Base-by-base conservation (phyloP, 2,888 invertebrate genomes). In the Philonicus albiceps region DNA sequence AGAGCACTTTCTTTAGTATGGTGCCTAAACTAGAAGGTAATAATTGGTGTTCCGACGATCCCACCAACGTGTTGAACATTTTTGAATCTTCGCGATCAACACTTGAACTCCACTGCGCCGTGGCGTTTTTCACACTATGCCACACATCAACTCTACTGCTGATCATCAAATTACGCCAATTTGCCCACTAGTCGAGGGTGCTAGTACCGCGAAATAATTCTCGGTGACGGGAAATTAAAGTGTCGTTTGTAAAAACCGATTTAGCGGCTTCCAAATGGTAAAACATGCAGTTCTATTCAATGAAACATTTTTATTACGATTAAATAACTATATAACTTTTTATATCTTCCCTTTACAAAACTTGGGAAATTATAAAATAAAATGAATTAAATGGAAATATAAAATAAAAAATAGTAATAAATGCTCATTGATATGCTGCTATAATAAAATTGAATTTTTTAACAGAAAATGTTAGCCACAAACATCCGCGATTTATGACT, bases 191-290 rank as follows among this genome's bases (percentile, higher is more conserved):
- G 74, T 74, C 11, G 81, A 53, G 55, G 81, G 53, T 81, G 81
- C n/a, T 55, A 81, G 49, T 53, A 37, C 81, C 81, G 81, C 81
- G 27, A 34, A 55, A 81, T 64, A 81, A 81, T 81, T 81, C 78
- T 78, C 78, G 27, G 49, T 49, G 81, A 81, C 55, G 55, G 55
- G 55, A 81, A 81, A 81, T 81, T 81, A 81, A 81, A 64, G 64
- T 19, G 30, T 37, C 37, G 64, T 55, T 81, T 34, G 55, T 64
- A 37, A 81, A 81, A 55, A 55, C 81, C 31, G 31, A 81, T 81
- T 81, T 64, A 55, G 55, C 34, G 11, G 11, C 64, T 37, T 80
- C 31, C 34, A 81, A 64, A 81, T 34, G 34, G 8, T 19, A 53
- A 81, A 81, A 64, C 55, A 30, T 27, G 76, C 40, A 22, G 27